These are phyloP conservation scores for Rhadina sibilatrix DNA, from an alignment of 2,113 vertebrate genomes.

Conservation along the genomic window DNA sequence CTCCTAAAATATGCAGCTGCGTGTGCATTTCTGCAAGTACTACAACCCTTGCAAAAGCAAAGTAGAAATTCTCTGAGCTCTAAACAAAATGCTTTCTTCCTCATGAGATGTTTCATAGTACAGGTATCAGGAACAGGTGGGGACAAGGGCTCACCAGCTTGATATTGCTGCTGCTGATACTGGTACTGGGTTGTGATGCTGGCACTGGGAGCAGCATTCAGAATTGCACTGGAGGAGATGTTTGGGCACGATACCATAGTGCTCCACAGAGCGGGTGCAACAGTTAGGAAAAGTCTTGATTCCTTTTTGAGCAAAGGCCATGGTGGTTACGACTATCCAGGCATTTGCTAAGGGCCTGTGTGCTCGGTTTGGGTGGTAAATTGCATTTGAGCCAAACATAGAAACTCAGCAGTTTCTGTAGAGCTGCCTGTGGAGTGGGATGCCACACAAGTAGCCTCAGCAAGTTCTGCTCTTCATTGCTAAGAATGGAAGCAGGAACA, in stretches of 20 bases:
- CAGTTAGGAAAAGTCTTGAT: neutral
- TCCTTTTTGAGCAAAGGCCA: constrained; percentile 26
- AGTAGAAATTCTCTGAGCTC: neutral
- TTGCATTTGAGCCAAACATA: neutral
- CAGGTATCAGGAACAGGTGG: neutral
- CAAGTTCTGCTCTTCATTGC: neutral
- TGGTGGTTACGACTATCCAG: neutral
- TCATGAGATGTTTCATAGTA: neutral
- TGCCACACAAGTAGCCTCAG: constrained; percentile 40
- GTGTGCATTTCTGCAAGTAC: neutral
- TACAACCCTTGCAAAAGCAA: neutral
- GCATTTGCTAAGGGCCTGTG: neutral
- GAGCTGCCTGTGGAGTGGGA: neutral
- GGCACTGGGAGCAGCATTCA: neutral
- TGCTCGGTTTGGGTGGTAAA: constrained; percentile 10
- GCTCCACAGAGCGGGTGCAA: neutral
- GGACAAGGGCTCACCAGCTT: neutral
- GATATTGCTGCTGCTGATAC: neutral
- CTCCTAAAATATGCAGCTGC: neutral
- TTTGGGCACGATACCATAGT: neutral
- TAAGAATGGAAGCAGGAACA: neutral
- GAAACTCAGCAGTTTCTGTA: constrained; percentile 14
- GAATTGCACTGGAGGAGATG: neutral
- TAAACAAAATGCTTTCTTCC: neutral
- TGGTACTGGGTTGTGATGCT: neutral